phyloP scores from a whole-genome alignment of 2,888 invertebrate genomes.

The Agriopis aurantiaria region DNA sequence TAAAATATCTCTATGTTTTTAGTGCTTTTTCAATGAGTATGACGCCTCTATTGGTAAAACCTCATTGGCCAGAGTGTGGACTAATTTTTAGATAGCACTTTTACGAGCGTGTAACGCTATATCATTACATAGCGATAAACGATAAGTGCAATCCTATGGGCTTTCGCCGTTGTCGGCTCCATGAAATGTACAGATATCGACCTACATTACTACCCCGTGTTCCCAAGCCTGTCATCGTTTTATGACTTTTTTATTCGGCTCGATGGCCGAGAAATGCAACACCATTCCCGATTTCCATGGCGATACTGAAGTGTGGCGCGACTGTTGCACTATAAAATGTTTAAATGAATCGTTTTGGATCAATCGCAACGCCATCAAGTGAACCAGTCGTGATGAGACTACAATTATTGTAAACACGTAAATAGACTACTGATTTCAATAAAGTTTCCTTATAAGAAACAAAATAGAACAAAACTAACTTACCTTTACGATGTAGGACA shows the following conservation, averaged over 20 bases:
- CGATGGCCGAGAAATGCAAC: constrained; percentile 80
- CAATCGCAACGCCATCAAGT: constrained; percentile 58
- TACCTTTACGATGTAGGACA: constrained; percentile 43
- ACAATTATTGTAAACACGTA: constrained; percentile 39
- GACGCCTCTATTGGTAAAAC: too few species aligned
- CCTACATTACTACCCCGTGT: constrained; percentile 75
- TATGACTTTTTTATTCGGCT: constrained; percentile 84
- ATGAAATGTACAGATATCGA: constrained; percentile 77
- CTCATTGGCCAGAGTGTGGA: constrained; percentile 52
- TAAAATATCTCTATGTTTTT: too few species aligned
- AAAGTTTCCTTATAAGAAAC: constrained; percentile 32
- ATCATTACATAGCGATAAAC: constrained; percentile 78
- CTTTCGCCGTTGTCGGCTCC: constrained; percentile 75
- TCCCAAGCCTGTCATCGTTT: constrained; percentile 83
- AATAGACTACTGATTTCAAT: constrained; percentile 35
- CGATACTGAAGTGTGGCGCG: constrained; percentile 64
- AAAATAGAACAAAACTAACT: constrained; percentile 32
- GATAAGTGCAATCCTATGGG: constrained; percentile 76
- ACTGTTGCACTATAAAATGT: constrained; percentile 61
- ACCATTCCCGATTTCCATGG: constrained; percentile 75
- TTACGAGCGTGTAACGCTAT: constrained; percentile 80
- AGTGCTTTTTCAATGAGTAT: too few species aligned
- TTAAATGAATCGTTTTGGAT: constrained; percentile 65
- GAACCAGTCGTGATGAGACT: constrained; percentile 44
- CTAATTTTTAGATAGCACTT: constrained; percentile 69